A percentile compares a stretch with the other conserved stretches of the same genome.
Conservation (phyloP, 2,888 invertebrate species). For the Acanthosoma haemorrhoidale region DNA sequence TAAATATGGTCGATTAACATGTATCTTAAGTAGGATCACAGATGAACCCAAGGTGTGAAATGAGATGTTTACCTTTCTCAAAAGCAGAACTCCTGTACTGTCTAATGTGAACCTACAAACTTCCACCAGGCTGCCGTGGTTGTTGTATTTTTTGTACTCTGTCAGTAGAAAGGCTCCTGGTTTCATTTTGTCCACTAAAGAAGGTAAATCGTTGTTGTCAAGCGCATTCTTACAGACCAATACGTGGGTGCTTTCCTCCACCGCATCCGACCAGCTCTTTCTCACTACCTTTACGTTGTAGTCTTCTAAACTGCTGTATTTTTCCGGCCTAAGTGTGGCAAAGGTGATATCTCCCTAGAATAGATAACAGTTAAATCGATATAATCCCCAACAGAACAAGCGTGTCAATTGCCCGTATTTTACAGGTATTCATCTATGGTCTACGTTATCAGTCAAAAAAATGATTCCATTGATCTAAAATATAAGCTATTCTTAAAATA, state of each 20-base stretch:
- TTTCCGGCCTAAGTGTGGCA: slow-evolving; percentile 52
- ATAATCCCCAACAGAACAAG: too few relatives aligned
- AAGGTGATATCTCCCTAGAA: slow-evolving; percentile 55
- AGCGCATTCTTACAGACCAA: neutral
- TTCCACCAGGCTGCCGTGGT: slow-evolving; percentile 50
- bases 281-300: slow-evolving; percentile 59
- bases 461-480: too few relatives aligned
- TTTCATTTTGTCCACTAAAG: slow-evolving; percentile 57
- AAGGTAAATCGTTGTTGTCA: neutral
- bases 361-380: neutral
- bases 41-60: neutral
- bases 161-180: slow-evolving; percentile 65
- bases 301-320: slow-evolving; percentile 54
- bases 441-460: too few relatives aligned
- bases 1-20: neutral
- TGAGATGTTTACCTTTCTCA: slow-evolving; percentile 53
- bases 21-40: neutral
- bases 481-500: too few relatives aligned
- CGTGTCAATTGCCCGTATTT: too few relatives aligned
- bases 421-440: too few relatives aligned
- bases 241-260: neutral
- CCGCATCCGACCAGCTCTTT: slow-evolving; percentile 58
- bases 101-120: slow-evolving; percentile 61
- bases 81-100: slow-evolving; percentile 59
- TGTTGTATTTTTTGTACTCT: slow-evolving; percentile 50